Base-by-base conservation (phyloP, 2,113 vertebrate species). In the Ginglymostoma cirratum region DNA sequence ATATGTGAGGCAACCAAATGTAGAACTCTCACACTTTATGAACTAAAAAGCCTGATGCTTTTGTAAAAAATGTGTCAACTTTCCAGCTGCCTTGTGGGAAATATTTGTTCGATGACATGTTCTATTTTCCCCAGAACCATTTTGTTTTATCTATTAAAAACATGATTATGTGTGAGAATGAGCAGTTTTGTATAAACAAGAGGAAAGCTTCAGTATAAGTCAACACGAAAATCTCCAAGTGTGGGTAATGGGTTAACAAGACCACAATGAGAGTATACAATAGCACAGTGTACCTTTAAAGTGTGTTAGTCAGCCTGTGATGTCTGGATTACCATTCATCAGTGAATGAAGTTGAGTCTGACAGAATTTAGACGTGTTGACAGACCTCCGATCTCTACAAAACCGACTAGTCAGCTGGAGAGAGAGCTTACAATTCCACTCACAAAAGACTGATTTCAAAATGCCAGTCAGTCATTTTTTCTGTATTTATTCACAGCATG, bases 301-400 rank as follows among this genome's bases (percentile, higher is more conserved):
- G 66, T 45, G 72, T 45, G 42, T 76, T 72, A 48, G 67, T 42
- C 65, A 70, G 92, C n/a, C 21, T 8, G 30, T 70, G 67, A 52
- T 95, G 67, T 42, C 69, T 95, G 69, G 94, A 95, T 52, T 48
- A 76, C 42, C 67, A 95, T 30, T 76, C 48, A 48, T 95, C 67
- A 95, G 69, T 95, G 69, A 70, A 95, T 95, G 94, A 95, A 48
- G 69, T 95, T 95, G 94, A 95, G 94, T 42, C 42, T 95, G 94
- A 72, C 67, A 95, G 94, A 72, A 72, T 52, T 72, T 95, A 45
- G 66, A 72, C 34, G 94, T 72, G 69, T 95, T 48, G 94, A 30
- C 69, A 45, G 67, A 76, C 67, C 69, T 95, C 69, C 27, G 45
- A 34, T 95, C 42, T 95, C 42, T 34, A 1, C 15, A 95, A 10